phyloP scores from a whole-genome alignment of 2,797 vertebrate genomes.

The Buceros bicornis region DNA sequence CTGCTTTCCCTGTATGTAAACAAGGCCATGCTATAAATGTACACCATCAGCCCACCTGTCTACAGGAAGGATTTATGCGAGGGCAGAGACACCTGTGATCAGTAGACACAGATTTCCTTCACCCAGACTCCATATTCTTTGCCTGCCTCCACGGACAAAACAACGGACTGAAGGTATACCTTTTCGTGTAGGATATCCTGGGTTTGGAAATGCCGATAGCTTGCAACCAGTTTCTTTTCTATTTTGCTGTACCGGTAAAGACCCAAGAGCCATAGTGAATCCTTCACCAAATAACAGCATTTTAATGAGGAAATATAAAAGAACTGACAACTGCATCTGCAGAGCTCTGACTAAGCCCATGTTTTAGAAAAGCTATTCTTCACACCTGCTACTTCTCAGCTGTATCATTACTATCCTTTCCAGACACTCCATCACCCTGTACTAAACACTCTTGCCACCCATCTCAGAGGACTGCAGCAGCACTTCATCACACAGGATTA shows the following conservation, averaged over 20 bases:
- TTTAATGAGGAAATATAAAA: slow-evolving; percentile 23
- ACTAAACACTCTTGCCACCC: background rate
- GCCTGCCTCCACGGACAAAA: background rate
- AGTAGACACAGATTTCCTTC: background rate
- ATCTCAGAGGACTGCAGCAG: slow-evolving; percentile 46
- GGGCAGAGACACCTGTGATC: background rate
- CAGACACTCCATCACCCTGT: background rate
- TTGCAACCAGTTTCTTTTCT: background rate
- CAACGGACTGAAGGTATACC: background rate
- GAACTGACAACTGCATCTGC: background rate
- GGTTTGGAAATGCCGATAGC: background rate
- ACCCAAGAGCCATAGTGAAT: background rate
- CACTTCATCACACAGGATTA: slow-evolving; percentile 19
- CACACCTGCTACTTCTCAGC: slow-evolving; percentile 1
- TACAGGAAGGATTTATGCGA: background rate
- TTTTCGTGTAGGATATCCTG: background rate
- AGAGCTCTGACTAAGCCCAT: slow-evolving; percentile 35
- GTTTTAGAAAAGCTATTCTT: slow-evolving; percentile 26
- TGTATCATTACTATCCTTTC: background rate
- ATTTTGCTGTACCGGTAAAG: background rate
- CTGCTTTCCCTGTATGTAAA: background rate
- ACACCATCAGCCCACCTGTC: background rate
- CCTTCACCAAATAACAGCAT: background rate
- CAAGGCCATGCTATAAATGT: background rate
- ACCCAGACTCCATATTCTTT: background rate